A percentile compares a stretch with the other conserved stretches of the same genome.
Conservation (phyloP, 2,888 invertebrate genomes). For the Embidobia sp. region DNA sequence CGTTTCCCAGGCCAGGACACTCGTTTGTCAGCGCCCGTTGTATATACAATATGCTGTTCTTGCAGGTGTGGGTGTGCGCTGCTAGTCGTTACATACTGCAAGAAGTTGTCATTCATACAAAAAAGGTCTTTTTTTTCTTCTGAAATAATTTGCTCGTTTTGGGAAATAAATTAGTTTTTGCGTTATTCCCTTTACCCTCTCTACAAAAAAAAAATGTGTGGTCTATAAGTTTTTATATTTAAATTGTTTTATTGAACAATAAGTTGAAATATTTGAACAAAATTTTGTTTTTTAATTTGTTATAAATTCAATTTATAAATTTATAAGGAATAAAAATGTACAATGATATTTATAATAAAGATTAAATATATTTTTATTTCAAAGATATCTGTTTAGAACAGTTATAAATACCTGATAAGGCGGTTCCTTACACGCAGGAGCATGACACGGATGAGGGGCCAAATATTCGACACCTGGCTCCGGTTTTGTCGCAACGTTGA, state of each 20-base stretch:
- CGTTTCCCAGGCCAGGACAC: constrained; percentile 83
- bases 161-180: too few relatives aligned
- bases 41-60: constrained; percentile 82
- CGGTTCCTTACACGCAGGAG: constrained; percentile 83
- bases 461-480: constrained; percentile 83
- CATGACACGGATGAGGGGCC: constrained; percentile 81
- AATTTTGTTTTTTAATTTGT: too few relatives aligned
- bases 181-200: too few relatives aligned
- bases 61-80: constrained; percentile 81
- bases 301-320: too few relatives aligned
- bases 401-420: constrained; percentile 77
- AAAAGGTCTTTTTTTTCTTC: constrained; percentile 14
- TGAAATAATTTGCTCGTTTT: too few relatives aligned
- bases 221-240: too few relatives aligned
- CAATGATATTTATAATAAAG: too few relatives aligned
- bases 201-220: too few relatives aligned
- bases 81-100: constrained; percentile 81
- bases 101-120: constrained; percentile 80
- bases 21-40: constrained; percentile 83
- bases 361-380: too few relatives aligned
- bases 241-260: background rate
- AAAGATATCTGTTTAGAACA: too few relatives aligned
- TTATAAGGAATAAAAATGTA: too few relatives aligned
- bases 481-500: constrained; percentile 84
- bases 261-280: too few relatives aligned